Base-by-base conservation (phyloP, 2,888 invertebrate genomes). In the Mythimna loreyi region DNA sequence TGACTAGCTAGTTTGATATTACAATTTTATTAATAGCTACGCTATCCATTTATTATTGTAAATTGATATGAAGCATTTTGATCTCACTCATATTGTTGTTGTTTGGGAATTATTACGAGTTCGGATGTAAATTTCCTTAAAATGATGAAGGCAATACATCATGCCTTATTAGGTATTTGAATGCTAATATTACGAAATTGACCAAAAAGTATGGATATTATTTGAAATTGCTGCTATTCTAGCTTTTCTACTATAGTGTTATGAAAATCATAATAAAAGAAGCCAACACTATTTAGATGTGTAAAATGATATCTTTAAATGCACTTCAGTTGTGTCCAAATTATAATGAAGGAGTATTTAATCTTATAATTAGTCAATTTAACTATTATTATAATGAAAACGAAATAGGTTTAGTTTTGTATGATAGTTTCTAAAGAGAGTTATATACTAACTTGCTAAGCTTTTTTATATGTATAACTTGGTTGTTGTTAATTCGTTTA, bases 301-400 rank as follows among this genome's bases (percentile, higher is more conserved):
- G 82, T 76, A 81, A 83, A 82, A 83, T 79, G 75, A 81, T 85
- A 83, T 84, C 76, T 80, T 79, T 52, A 67, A 81, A 82, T 82
- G 86, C 90, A 90, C 90, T 90, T 89, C 90, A 89, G 89, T 91
- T 86, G 85, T 91, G 92, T 93, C 92, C 92, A 92, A 92, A 91
- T 89, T 85, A 72, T 76, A 74, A 77, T 72, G 90, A 87, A 86
- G 86, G 85, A 89, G 91, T 92, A 87, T 87, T 91, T 92, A 93
- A 92, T 92, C 89, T 88, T 90, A 91, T 90, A 89, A 86, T 91
- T 93, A 94, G 94, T 94, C 92, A 92, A 92, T 92, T 93, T 92
- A 92, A 89, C 82, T 87, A 86, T 84, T 86, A 86, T 80, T 85
- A 81, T 88, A 87, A 90, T 87, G 85, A 87, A 71, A 91, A 90